Evolutionary conservation across 1,140 invertebrate species (phyloP).

Genomic region (Ditylenchus dipsaci): DNA sequence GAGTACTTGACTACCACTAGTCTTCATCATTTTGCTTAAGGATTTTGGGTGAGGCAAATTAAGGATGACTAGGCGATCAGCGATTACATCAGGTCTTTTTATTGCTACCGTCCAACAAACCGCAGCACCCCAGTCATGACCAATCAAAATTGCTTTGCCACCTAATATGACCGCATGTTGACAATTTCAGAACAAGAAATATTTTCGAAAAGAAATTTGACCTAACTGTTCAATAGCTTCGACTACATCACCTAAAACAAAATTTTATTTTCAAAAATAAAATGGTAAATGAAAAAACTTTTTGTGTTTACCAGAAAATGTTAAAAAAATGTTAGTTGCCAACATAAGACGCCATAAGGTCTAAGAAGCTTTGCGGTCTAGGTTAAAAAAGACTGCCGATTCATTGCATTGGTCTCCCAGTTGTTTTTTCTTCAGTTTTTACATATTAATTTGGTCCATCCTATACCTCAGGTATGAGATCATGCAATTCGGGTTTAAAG

Average conservation of each 20-base stretch:
- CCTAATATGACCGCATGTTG: not conserved
- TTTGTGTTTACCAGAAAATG: too few relatives aligned
- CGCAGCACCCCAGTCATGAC: slow-evolving; percentile 76
- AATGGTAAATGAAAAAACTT: too few relatives aligned
- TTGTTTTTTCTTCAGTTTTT: too few relatives aligned
- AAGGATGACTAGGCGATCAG: slow-evolving; percentile 68
- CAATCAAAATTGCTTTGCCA: slow-evolving; percentile 64
- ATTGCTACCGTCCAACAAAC: slow-evolving; percentile 71
- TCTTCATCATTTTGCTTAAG: slow-evolving; percentile 66
- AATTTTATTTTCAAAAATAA: too few relatives aligned
- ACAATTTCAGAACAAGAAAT: not conserved
- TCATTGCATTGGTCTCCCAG: too few relatives aligned
- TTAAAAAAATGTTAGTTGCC: too few relatives aligned
- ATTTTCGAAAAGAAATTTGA: slow-evolving; percentile 25
- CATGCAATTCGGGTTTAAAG: too few relatives aligned
- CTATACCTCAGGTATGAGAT: too few relatives aligned
- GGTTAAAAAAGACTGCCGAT: too few relatives aligned
- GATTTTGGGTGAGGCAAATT: slow-evolving; percentile 72
- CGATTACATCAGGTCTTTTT: slow-evolving; percentile 67
- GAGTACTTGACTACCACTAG: slow-evolving; percentile 64
- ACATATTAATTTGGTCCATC: too few relatives aligned
- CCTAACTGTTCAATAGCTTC: slow-evolving; percentile 69
- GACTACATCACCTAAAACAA: slow-evolving; percentile 68
- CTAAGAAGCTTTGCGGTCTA: too few relatives aligned
- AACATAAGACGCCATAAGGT: too few relatives aligned